A percentile compares a stretch with the other conserved stretches of the same genome.
phyloP scores from a whole-genome alignment of 2,888 invertebrate genomes.

The Masnerella sp. region DNA sequence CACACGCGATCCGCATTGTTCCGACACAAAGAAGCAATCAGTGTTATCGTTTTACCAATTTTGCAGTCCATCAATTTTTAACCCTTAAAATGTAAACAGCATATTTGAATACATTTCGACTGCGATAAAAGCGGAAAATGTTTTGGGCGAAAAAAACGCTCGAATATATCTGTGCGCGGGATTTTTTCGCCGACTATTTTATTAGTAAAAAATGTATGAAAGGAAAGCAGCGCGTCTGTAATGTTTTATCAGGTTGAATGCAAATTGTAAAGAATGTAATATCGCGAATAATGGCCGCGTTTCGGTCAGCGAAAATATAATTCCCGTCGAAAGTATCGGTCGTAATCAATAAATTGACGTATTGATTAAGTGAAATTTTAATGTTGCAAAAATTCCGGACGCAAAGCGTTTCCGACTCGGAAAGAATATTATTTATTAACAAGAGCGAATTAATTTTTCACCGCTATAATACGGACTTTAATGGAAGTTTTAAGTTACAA shows the following conservation, averaged over 20 bases:
- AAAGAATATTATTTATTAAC: constrained; percentile 16
- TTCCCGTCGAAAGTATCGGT: constrained; percentile 7
- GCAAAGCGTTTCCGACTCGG: background rate
- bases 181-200: constrained; percentile 24
- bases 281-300: constrained; percentile 6
- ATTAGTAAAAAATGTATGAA: constrained; percentile 27
- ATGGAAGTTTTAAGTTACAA: constrained; percentile 2
- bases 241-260: constrained; percentile 21
- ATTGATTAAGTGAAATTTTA: constrained; percentile 20
- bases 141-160: constrained; percentile 18
- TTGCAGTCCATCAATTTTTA: constrained; percentile 42
- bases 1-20: constrained; percentile 23
- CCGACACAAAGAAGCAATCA: constrained; percentile 40
- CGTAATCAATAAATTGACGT: constrained; percentile 14
- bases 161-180: background rate
- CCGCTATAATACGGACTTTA: constrained; percentile 3
- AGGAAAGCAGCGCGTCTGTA: constrained; percentile 12
- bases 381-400: constrained; percentile 6
- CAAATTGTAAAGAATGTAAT: constrained; percentile 26
- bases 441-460: constrained; percentile 11
- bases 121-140: constrained; percentile 36
- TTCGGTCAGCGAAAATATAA: constrained; percentile 9
- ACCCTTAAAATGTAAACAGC: constrained; percentile 32
- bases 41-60: constrained; percentile 44
- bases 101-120: constrained; percentile 38